Percentiles rank a stretch among this genome's conserved stretches.
These are phyloP conservation scores for Platyrinchus mystaceus DNA, from an alignment of 2,797 vertebrate genomes.

Conservation along the genomic window DNA sequence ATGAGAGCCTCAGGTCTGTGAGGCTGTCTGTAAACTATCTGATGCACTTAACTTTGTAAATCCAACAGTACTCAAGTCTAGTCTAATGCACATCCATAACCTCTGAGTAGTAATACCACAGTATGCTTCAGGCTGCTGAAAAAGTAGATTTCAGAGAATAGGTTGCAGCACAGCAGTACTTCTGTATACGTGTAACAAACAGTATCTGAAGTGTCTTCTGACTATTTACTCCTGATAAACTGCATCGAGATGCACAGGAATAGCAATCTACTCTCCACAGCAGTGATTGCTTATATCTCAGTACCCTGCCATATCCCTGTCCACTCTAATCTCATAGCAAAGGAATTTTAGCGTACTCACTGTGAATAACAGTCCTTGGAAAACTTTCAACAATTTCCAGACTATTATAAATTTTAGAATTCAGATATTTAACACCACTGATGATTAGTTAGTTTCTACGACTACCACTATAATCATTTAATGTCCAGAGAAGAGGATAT, in stretches of 20 bases:
- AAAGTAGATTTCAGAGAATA: neutral
- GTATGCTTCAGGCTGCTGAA: neutral
- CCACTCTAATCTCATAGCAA: neutral
- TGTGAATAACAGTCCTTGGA: neutral
- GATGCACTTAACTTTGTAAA: neutral
- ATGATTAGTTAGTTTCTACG: constrained; percentile 16
- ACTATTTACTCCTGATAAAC: neutral
- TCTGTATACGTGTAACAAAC: neutral
- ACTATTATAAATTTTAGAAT: constrained; percentile 10
- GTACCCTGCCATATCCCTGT: neutral
- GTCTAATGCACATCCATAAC: neutral
- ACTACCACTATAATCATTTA: neutral
- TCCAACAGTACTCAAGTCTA: neutral
- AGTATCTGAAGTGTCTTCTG: neutral
- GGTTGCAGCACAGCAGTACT: neutral
- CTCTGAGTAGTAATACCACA: neutral
- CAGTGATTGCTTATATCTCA: neutral
- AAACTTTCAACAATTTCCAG: constrained; percentile 26
- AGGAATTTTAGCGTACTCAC: neutral
- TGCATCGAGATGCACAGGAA: neutral
- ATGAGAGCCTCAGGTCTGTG: neutral
- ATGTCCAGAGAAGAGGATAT: neutral
- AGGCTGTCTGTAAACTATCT: neutral
- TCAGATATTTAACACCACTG: constrained; percentile 35
- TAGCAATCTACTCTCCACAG: neutral